Base-by-base conservation (phyloP, 2,888 invertebrate genomes). In the Odontothrips loti region DNA sequence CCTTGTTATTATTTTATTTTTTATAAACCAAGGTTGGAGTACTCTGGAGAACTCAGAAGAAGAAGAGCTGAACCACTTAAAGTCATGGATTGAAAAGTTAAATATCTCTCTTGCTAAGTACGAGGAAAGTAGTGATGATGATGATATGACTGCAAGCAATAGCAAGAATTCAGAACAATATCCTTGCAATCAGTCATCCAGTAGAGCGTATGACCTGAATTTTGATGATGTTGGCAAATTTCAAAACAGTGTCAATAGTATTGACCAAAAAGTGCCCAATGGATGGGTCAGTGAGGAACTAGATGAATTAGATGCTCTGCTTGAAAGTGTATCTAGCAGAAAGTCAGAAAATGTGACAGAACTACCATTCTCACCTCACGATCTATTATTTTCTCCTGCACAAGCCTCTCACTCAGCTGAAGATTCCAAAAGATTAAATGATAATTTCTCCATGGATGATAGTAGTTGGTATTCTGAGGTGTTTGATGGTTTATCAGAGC, bases 111-210 rank as follows among this genome's bases (percentile, higher is more conserved):
- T 75, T 0, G 12, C 23, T 23, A 75, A 75, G 23, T 75, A 75
- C 27, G 68, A 75, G 23, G 68, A 75, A 12, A 75, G 68, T 23
- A 75, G 68, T 75, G 68, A 75, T 75, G 68, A 75, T 75, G 68
- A 75, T 27, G 68, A 75, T 10, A 75, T 12, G 23, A 27, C 12
- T 23, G 68, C 23, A 75, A 75, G 68, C 27, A 27, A 23, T 9
- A 11, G 1, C 4, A 58, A 58, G n/a, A 58, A 10, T 27, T 58
- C 58, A 58, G 17, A 15, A 43, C 58, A 75, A 27, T 12, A 75
- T 1, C 12, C 68, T 23, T n/a, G n/a, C 23, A 23, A 12, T 75
- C 12, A 58, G 58, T 6, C 2, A 17, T 15, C 58, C 2, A 43
- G 15, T 17, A 17, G 15, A 58, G 6, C 58, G 12, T 1, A 75